Evolutionary conservation across 1,140 invertebrate species (phyloP).

Genomic region (Drosophila mayri): DNA sequence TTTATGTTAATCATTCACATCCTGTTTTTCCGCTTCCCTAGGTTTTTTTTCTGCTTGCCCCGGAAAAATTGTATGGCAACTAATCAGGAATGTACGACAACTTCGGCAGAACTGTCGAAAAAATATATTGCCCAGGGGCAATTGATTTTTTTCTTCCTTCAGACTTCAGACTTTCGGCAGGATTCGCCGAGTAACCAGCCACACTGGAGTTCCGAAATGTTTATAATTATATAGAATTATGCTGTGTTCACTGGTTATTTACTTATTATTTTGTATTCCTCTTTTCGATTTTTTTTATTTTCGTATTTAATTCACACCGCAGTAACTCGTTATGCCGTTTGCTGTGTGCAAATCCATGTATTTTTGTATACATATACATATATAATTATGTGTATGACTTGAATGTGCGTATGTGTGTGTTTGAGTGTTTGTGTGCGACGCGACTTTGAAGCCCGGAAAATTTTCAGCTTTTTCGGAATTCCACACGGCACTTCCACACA

Average conservation of each 20-base stretch:
- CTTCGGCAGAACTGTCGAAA: constrained; percentile 45
- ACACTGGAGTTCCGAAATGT: constrained; percentile 9
- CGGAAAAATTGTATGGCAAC: constrained; percentile 41
- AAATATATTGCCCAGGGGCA: constrained; percentile 68
- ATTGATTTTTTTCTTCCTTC: constrained; percentile 68
- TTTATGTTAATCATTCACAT: constrained; percentile 48
- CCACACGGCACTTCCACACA: constrained; percentile 80
- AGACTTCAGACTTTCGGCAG: constrained; percentile 38
- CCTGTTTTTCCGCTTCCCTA: constrained; percentile 16
- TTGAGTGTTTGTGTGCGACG: constrained; percentile 35
- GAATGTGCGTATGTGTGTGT: constrained; percentile 22
- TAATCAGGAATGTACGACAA: constrained; percentile 52
- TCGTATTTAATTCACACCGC: constrained; percentile 32
- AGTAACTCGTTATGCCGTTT: constrained; percentile 42
- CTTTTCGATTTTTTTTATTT: constrained; percentile 17
- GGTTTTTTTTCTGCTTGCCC: neutral
- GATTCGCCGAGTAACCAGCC: constrained; percentile 7
- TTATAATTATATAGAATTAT: constrained; percentile 52
- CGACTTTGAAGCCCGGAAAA: constrained; percentile 46
- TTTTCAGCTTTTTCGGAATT: constrained; percentile 36
- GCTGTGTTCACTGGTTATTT: constrained; percentile 42
- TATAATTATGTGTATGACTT: constrained; percentile 51
- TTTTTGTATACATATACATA: constrained; percentile 24
- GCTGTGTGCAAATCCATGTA: constrained; percentile 43
- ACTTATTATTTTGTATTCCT: constrained; percentile 18